Base-by-base conservation (phyloP, 2,888 invertebrate genomes). In the Slavum lentiscoides region DNA sequence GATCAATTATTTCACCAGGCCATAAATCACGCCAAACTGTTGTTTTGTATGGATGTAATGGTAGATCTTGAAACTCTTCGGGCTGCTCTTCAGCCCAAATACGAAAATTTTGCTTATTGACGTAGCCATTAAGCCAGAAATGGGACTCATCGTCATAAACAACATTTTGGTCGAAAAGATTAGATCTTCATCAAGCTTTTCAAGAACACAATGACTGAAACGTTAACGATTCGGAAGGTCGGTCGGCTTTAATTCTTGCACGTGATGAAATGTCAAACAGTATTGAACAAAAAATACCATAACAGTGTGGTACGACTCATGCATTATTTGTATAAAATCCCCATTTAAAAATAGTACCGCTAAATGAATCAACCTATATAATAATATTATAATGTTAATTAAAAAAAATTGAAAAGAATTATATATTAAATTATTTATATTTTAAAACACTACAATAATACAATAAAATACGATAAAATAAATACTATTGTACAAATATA, bases 11-110 rank as follows among this genome's bases (percentile, higher is more conserved):
- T 83, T 85, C 85, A 81, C 84, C 85, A 84, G 84, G 83, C 84
- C 84, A 85, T 82, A 87, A 85, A 82, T 85, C 85, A 84, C 86
- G 84, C 85, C 86, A 87, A 85, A 85, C 85, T 15, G 85, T 86
- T 53, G 84, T 83, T 84, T 84, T 84, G 84, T 84, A 83, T 83
- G 85, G 85, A 85, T 85, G 84, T 83, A 86, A 83, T 83, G 83
- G 84, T 82, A 83, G 84, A 77, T 86, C 84, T 55, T 83, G 70
- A 83, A 84, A 83, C 75, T 72, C 83, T 82, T 81, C 83, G 76
- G 85, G 85, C 81, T 85, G 84, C 76, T 85, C 83, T 43, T 73
- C 53, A 76, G 84, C 84, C 85, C 84, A 84, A 84, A 85, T 84
- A 49, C 84, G 84, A 77, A 83, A 85, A 83, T 85, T 86, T 84